Conservation (phyloP, 1,140 invertebrate species). For the Diachasma alloeum region DNA sequence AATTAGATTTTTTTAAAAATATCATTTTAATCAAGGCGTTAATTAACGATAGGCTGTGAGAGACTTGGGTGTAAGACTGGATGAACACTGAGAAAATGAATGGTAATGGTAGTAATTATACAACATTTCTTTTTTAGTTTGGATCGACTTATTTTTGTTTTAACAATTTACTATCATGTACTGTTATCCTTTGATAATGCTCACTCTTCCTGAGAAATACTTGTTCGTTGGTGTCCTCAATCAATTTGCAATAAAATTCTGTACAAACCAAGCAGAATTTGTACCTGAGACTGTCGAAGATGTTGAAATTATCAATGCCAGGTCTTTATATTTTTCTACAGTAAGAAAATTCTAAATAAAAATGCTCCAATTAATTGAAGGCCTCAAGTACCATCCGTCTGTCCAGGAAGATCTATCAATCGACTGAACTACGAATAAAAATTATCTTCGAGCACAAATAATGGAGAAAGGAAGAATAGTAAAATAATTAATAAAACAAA, state of each 20-base stretch:
- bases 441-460: background rate
- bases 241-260: background rate
- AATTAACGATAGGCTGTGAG: constrained; percentile 13
- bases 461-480: background rate
- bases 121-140: no score
- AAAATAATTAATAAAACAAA: background rate
- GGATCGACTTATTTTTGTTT: background rate
- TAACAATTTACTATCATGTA: background rate
- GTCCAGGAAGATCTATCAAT: constrained; percentile 1
- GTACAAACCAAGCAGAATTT: constrained; percentile 2
- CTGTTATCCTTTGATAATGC: background rate
- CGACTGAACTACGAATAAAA: background rate
- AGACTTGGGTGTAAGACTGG: background rate
- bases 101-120: background rate
- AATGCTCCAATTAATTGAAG: background rate
- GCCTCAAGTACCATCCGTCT: constrained; percentile 1
- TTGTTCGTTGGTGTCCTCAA: background rate
- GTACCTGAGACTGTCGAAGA: constrained; percentile 18
- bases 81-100: background rate
- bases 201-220: background rate
- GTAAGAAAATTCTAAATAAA: background rate
- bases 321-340: constrained; percentile 7
- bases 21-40: background rate
- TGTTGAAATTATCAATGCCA: background rate
- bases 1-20: constrained; percentile 1